A percentile compares a stretch with the other conserved stretches of the same genome.
Conservation (phyloP, 2,797 vertebrate species). For the Distichodus sexfasciatus region DNA sequence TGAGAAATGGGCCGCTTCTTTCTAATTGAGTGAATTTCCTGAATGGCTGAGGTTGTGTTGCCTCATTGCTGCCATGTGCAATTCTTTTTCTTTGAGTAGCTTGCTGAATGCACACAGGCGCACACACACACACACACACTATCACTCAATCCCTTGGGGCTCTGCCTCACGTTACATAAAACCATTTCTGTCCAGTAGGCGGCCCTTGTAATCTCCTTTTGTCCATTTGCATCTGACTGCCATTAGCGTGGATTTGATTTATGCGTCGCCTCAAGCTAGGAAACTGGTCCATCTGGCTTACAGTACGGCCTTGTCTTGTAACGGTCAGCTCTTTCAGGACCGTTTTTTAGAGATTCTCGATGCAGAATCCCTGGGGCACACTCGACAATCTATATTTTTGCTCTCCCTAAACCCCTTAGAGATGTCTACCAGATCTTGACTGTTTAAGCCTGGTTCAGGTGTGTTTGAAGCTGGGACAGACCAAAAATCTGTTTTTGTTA, state of each 20-base stretch:
- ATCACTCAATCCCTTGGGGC: slow-evolving; percentile 18
- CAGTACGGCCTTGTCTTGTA: slow-evolving; percentile 52
- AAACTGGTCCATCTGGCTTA: slow-evolving; percentile 55
- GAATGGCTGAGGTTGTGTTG: slow-evolving; percentile 74
- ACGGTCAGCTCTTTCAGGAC: slow-evolving; percentile 26
- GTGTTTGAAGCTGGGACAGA: no score
- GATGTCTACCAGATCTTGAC: no score
- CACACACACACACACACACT: slow-evolving; percentile 10
- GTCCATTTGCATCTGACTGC: slow-evolving; percentile 71
- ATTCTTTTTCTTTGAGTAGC: slow-evolving; percentile 69
- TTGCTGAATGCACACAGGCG: slow-evolving; percentile 46
- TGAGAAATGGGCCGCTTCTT: slow-evolving; percentile 64
- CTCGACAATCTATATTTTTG: no score
- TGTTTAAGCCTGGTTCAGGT: no score
- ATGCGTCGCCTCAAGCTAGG: slow-evolving; percentile 67
- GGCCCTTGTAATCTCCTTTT: slow-evolving; percentile 68
- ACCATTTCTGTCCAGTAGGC: slow-evolving; percentile 69
- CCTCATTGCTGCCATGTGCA: slow-evolving; percentile 64
- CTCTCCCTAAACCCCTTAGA: no score
- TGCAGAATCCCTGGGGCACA: no score
- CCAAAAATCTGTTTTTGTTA: no score
- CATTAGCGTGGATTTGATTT: slow-evolving; percentile 76
- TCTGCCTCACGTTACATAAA: slow-evolving; percentile 67
- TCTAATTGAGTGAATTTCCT: slow-evolving; percentile 75
- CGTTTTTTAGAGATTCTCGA: no score